These are phyloP conservation scores for Scaptomyza flava DNA, from an alignment of 2,888 invertebrate species.

Conservation along the genomic window DNA sequence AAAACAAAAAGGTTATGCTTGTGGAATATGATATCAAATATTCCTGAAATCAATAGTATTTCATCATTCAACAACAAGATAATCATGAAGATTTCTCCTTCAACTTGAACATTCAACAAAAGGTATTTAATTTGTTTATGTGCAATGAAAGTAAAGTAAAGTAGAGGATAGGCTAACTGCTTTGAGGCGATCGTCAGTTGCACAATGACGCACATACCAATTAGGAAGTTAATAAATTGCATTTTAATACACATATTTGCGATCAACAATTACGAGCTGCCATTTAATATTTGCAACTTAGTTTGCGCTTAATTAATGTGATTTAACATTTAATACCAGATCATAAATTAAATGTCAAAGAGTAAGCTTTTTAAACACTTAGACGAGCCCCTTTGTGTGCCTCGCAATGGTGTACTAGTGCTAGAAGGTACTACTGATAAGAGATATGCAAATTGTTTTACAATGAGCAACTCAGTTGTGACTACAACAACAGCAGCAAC, in stretches of 20 bases:
- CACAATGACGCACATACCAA: constrained; percentile 24
- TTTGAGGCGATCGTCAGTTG: background rate
- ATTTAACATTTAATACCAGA: constrained; percentile 35
- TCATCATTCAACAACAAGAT: too few species aligned
- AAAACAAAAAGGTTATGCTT: too few species aligned
- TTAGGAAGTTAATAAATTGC: constrained; percentile 11
- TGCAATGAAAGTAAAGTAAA: too few species aligned
- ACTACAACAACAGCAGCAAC: background rate
- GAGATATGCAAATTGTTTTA: background rate
- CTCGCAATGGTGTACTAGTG: too few species aligned
- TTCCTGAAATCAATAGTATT: too few species aligned
- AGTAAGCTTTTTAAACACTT: constrained; percentile 58
- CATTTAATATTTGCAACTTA: constrained; percentile 20
- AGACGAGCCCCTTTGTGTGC: constrained; percentile 24
- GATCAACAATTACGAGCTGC: background rate
- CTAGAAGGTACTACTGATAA: constrained; percentile 21
- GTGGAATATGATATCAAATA: too few species aligned
- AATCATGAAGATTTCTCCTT: too few species aligned
- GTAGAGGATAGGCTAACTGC: background rate
- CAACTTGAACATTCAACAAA: too few species aligned
- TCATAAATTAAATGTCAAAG: constrained; percentile 64
- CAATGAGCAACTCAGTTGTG: background rate
- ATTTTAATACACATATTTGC: constrained; percentile 6
- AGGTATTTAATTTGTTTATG: too few species aligned
- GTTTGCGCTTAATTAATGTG: constrained; percentile 29